These are phyloP conservation scores for Sturnira hondurensis DNA, from an alignment of 2,113 vertebrate genomes.

Conservation along the genomic window DNA sequence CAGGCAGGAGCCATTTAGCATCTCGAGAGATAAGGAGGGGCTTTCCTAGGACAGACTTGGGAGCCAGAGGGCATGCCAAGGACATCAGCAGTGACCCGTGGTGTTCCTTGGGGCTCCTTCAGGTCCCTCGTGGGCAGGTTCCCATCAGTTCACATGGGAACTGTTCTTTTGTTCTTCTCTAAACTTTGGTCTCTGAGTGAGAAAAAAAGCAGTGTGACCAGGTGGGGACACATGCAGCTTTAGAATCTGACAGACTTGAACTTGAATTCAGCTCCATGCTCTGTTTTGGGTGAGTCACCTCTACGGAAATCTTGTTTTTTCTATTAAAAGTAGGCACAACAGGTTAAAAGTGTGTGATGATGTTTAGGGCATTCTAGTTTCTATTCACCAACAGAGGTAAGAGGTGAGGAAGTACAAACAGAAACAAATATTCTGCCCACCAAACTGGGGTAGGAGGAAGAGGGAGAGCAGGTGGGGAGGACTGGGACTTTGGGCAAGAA, in stretches of 20 bases:
- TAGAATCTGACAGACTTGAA: background rate
- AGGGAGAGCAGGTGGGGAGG: accelerated
- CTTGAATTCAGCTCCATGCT: background rate
- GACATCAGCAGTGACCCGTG: no score
- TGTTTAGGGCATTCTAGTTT: background rate
- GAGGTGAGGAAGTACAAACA: background rate
- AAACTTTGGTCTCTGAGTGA: background rate
- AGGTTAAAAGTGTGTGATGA: background rate
- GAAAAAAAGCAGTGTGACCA: background rate
- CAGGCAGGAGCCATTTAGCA: background rate
- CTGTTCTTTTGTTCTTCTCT: background rate
- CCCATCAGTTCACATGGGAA: background rate
- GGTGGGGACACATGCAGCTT: background rate
- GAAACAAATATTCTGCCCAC: background rate
- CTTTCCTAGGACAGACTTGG: background rate
- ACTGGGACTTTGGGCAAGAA: accelerated
- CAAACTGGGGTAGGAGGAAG: background rate
- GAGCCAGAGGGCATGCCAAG: background rate
- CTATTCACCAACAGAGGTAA: background rate
- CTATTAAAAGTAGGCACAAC: background rate
- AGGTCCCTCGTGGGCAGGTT: background rate
- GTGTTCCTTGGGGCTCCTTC: background rate
- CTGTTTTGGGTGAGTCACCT: background rate
- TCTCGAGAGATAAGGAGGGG: background rate
- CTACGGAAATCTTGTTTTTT: background rate